Evolutionary conservation across 2,888 invertebrate genomes (phyloP), one percentile per base, ranked within the genome.

Genomic region (Lysandra bellargus): DNA sequence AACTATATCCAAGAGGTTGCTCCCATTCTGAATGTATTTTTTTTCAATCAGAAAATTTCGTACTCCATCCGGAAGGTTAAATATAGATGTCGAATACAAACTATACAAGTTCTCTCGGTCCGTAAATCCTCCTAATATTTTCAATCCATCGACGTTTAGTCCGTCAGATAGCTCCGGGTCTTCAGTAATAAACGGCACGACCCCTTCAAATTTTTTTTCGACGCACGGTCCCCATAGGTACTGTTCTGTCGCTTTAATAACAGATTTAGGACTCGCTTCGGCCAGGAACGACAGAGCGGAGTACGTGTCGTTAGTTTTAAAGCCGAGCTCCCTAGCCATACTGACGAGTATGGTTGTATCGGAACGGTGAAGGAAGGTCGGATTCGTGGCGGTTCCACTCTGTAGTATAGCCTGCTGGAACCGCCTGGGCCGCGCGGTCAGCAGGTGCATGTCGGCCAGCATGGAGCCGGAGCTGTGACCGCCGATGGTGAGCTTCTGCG

Each of bases 401-500:
- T 79, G 79, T 30, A 79, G 17, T 23, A 74, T 37, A 23, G 74
- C 74, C 23, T 79, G 79, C 57, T 79, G 57, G 40, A 74, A 74
- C 1, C 40, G n/a, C 40, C 74, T 37, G 1, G 40, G 49, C 12
- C 33, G 49, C 44, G 74, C 60, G 1, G 79, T 60, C n/a, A 74
- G 40, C 4, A 74, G 14, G 23, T 79, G 79, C 9, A 78, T 37
- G 30, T 78, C 73, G n/a, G 74, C 74, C 2, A 44, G 30, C 74
- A 79, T 79, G 33, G 73, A 30, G 12, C 79, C 79, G 40, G 73
- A 40, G 23, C 79, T 79, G 23, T 79, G 53, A 5, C 79, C 79
- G 14, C 30, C 37, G 4, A 79, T 9, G 2, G 79, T 79, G 3
- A 79, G 78, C n/a, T 81, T 84, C 5, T 83, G 80, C 2, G 83